Base-by-base conservation (phyloP, 2,888 invertebrate species). In the Prenolepis imparis region DNA sequence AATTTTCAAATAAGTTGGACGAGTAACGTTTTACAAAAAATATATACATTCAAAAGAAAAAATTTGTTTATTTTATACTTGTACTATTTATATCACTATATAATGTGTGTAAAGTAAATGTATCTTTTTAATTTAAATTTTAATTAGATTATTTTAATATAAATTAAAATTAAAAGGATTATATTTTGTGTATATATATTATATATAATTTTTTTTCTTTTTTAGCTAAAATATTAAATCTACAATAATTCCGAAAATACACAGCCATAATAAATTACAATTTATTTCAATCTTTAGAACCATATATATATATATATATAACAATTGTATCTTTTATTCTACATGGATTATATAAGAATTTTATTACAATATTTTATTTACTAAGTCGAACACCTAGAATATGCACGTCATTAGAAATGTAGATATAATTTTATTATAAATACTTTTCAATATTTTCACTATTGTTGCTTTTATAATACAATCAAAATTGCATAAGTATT, bases 261-360 rank as follows among this genome's bases (percentile, higher is more conserved):
- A 77, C 85, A 80, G 68, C 91, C 89, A 91, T 93, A 94, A 94
- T 94, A 94, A 94, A 94, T 94, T 94, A 94, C 91, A 92, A 92
- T 94, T 94, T 94, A 93, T 93, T 93, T 91, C 87, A 89, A 88
- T 91, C 88, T 90, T 93, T 92, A 91, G 92, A 94, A 93, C 90
- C 88, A 93, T 93, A 91, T 28, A 28, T 28, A 28, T 28, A 28
- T 28, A 28, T 28, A 28, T 28, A 28, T 92, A 84, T 91, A 93
- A 94, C 93, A 94, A 93, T 93, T 92, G 88, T 87, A 91, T 92
- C 91, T 89, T 73, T 63, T n/a, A 63, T 82, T 86, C 86, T 84
- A 87, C 28, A 64, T 57, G 15, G 36, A 52, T 82, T 87, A 70
- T 75, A 68, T 78, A 73, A 80, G 83, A 82, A 80, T 64, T 85